Evolutionary conservation across 1,140 invertebrate genomes (phyloP), one percentile per base, ranked within the genome.

Genomic region (Gonatopus flavifemur): DNA sequence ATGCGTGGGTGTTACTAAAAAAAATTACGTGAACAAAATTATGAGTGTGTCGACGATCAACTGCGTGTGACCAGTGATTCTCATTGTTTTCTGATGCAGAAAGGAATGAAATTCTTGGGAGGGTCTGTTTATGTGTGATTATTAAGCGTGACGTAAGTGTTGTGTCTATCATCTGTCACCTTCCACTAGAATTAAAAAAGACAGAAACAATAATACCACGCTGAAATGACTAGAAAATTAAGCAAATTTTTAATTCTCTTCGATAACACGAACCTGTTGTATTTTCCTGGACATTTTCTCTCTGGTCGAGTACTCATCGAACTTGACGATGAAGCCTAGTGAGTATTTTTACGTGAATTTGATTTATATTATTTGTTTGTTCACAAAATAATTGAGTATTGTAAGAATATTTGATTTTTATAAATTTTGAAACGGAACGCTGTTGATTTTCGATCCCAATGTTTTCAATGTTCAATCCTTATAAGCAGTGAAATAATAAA

Each of bases 171-270:
- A 15, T 9, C 22, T 18, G 41, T 50, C 55, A 9, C 39, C 30
- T 21, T 13, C 16, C n/a, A n/a, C 31, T 12, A 4, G 6, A 15
- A 24, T 28, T 16, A 22, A 21, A 13, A 3, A 18, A 21, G n/a
- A 35, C 4, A 31, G 9, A 15, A 43, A 15, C 13, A 15, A 32
- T 6, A 9, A n/a, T 15, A 30, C 37, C 12, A 12, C 24, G 31
- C 25, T 19, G 3, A 53, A 83, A 91, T 91, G 89, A 87, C 90
- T 44, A 81, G 89, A 62, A 96, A 96, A 77, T 79, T 96, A 54
- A 83, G 92, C 57, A 96, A 95, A 76, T 96, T 96, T 78, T 80
- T 95, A 18, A 95, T 96, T 64, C 83, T 95, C 31, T 93, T 96
- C 76, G 93, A 96, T 74, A 96, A 96, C 72, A 91, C 92, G 24